Percentiles rank a stretch among this genome's conserved stretches.
phyloP scores from a whole-genome alignment of 1,140 invertebrate species.

The Heterodera schachtii region DNA sequence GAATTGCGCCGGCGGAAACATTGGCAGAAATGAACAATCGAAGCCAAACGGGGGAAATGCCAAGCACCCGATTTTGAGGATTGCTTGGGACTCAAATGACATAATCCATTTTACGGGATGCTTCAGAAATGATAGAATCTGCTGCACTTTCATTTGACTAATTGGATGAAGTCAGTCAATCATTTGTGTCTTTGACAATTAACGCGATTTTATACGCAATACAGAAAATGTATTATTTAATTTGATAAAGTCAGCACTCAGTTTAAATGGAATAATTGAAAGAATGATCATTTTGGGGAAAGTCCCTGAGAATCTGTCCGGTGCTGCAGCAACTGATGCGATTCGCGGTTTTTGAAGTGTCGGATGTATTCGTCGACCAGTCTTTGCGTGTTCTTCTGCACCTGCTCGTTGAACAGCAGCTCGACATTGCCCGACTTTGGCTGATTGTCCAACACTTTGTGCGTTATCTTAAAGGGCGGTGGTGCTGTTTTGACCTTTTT shows the following conservation, averaged over 20 bases:
- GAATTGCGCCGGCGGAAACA: not conserved
- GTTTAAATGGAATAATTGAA: not conserved
- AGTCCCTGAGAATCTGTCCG: not conserved
- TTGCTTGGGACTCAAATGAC: too few species aligned
- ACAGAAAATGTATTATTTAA: too few species aligned
- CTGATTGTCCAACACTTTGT: conserved; percentile 34
- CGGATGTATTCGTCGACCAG: conserved; percentile 20
- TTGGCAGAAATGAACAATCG: not conserved
- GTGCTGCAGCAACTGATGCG: not conserved
- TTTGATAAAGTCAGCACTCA: conserved; percentile 2
- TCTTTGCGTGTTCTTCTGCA: conserved; percentile 26
- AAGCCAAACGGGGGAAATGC: not conserved
- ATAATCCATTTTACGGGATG: too few species aligned
- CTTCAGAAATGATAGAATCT: too few species aligned
- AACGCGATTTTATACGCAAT: too few species aligned
- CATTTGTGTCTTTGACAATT: too few species aligned
- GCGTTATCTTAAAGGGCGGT: conserved; percentile 20
- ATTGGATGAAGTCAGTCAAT: too few species aligned
- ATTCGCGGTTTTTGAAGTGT: conserved; percentile 27
- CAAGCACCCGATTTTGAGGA: not conserved
- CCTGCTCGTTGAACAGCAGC: conserved; percentile 22
- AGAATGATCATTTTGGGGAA: not conserved
- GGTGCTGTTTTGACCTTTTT: not conserved
- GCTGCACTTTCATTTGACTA: too few species aligned
- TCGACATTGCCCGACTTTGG: conserved; percentile 16